Evolutionary conservation across 1,140 invertebrate genomes (phyloP), one percentile per base, ranked within the genome.

Genomic region (Octopus sinensis): DNA sequence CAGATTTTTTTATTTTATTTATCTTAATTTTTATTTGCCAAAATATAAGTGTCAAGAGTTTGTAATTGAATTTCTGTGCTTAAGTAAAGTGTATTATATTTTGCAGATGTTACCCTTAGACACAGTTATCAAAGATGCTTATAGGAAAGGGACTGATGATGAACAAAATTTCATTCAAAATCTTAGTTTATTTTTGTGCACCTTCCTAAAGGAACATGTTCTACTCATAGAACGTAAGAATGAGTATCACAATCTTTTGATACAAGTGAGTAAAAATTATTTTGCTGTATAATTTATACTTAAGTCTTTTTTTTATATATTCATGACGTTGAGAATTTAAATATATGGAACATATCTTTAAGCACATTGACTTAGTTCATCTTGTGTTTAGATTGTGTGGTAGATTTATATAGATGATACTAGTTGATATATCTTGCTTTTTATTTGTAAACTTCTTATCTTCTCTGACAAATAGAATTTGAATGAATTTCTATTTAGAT

Each of bases 141-240:
- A 99, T 91, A 94, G 96, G 75, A 93, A 93, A 84, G 98, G 98
- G 53, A 93, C 94, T 88, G 97, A 99, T 91, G 95, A 97, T 88
- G 98, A 99, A 89, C 98, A 99, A 91, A 98, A 98, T 88, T 99
- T 99, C 88, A 98, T 99, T 80, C 97, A 99, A 88, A 99, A 99
- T 91, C 92, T 99, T 82, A 97, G 97, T 81, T 94, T 99, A 91
- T 99, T 99, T 90, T 92, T 99, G 51, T 98, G 96, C 90, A 98
- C 97, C 83, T 99, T 96, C 89, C 92, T 99, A 1, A 99, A 99
- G 92, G 97, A 99, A 85, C 97, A 99, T 92, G 96, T 95, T 43
- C 92, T 93, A 82, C 92, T 98, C 54, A 94, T 98, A 77, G 97
- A 91, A 81, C 88, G 87, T 71, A 90, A 90, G 82, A 76, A 79